Percentiles rank a stretch among this genome's conserved stretches.
phyloP scores from a whole-genome alignment of 1,140 invertebrate genomes.

The Pristionchus pacificus region DNA sequence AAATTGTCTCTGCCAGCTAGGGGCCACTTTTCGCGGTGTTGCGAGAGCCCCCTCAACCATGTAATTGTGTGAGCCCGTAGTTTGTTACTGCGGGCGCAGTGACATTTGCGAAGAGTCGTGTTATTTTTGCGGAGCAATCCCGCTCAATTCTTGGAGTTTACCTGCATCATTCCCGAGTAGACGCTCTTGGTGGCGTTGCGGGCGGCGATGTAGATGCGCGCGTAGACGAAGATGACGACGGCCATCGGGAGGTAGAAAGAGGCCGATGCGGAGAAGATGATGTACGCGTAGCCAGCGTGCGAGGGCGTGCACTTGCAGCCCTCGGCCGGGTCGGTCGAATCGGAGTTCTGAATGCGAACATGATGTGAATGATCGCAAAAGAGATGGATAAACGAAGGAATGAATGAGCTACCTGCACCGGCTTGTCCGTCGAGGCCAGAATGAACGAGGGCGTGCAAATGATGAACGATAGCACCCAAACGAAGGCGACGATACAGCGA shows the following conservation, averaged over 20 bases:
- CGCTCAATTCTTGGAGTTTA: no score
- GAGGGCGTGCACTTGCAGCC: conserved; percentile 54
- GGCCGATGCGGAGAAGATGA: conserved; percentile 86
- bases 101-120: no score
- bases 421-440: conserved; percentile 11
- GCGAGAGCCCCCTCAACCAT: no score
- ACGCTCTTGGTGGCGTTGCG: conserved; percentile 81
- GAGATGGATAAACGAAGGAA: neutral
- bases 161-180: conserved; percentile 76
- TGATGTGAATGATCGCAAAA: conserved; percentile 27
- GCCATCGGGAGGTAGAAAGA: conserved; percentile 94
- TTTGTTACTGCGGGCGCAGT: no score
- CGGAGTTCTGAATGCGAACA: conserved; percentile 12
- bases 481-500: conserved; percentile 78
- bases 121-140: no score
- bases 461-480: conserved; percentile 85
- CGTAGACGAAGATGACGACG: conserved; percentile 93
- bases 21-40: no score
- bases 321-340: conserved; percentile 6
- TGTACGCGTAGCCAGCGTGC: conserved; percentile 80
- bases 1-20: conserved; percentile 53
- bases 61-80: no score
- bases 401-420: neutral
- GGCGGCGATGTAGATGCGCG: conserved; percentile 86
- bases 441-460: conserved; percentile 72